A percentile compares a stretch with the other conserved stretches of the same genome.
Conservation (phyloP, 1,140 invertebrate species). For the Babylonia areolata region DNA sequence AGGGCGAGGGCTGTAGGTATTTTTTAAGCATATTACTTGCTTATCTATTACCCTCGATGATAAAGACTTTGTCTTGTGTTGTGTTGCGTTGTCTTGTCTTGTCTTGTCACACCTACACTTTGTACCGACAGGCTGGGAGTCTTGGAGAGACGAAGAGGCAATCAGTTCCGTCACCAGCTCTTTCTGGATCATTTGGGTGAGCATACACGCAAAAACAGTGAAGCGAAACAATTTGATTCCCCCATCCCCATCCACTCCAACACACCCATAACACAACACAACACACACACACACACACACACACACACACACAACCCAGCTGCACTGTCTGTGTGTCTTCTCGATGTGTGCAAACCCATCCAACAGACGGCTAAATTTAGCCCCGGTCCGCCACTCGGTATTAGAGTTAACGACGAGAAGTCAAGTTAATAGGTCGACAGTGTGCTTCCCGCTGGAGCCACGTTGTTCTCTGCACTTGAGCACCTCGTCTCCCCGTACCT, state of each 20-base stretch:
- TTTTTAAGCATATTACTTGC: too few species aligned
- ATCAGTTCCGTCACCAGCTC: background rate
- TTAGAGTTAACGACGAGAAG: background rate
- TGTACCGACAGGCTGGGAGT: too few species aligned
- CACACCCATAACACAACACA: background rate
- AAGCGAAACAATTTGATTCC: background rate
- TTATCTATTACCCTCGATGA: too few species aligned
- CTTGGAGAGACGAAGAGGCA: background rate
- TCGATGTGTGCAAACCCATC: background rate
- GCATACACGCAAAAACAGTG: background rate
- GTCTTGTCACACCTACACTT: too few species aligned
- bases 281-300: too few species aligned
- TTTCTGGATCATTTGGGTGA: background rate
- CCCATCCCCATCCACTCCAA: background rate
- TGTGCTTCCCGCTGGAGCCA: background rate
- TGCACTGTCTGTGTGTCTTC: background rate
- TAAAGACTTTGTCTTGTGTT: too few species aligned
- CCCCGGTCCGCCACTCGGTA: background rate
- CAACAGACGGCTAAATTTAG: constrained; percentile 1
- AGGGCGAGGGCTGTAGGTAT: too few species aligned
- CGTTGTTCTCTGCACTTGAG: background rate
- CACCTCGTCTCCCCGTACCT: background rate
- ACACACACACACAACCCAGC: background rate
- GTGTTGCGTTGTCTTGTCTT: too few species aligned
- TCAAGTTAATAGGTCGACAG: background rate